A percentile compares a stretch with the other conserved stretches of the same genome.
phyloP scores from a whole-genome alignment of 2,797 vertebrate species.

The Lates japonicus region DNA sequence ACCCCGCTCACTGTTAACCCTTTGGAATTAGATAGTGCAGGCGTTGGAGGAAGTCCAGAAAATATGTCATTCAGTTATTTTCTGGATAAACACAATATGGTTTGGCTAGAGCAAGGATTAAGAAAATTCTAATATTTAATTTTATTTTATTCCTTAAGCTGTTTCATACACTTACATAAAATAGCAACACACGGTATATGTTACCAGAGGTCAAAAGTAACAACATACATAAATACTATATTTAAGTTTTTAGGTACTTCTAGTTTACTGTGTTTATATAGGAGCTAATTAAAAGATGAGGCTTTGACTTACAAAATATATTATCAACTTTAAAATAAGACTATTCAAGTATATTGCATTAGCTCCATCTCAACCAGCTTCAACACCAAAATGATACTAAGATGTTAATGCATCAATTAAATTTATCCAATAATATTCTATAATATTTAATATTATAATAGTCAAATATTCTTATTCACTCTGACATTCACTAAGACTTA shows the following conservation, averaged over 20 bases:
- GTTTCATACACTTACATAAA: neutral
- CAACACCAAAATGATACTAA: neutral
- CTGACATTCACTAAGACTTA: neutral
- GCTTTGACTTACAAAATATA: neutral
- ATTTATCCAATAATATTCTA: neutral
- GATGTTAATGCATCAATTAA: neutral
- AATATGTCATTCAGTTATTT: constrained; percentile 55
- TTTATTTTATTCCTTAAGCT: no score
- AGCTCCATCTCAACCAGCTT: neutral
- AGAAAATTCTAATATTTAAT: no score
- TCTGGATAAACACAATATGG: neutral
- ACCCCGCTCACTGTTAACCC: constrained; percentile 70
- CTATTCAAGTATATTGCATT: neutral
- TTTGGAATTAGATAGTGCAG: constrained; percentile 59
- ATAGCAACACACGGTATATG: neutral
- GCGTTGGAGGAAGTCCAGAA: constrained; percentile 39
- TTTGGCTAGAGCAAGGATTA: neutral
- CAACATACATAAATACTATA: neutral
- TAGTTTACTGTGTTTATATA: neutral
- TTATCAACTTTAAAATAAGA: neutral
- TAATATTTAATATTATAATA: neutral
- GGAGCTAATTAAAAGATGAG: neutral
- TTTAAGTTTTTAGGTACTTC: neutral
- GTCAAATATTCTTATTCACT: neutral
- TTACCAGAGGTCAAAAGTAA: neutral